Evolutionary conservation across 1,140 invertebrate genomes (phyloP).

Genomic region (Luehdorfia chinensis): DNA sequence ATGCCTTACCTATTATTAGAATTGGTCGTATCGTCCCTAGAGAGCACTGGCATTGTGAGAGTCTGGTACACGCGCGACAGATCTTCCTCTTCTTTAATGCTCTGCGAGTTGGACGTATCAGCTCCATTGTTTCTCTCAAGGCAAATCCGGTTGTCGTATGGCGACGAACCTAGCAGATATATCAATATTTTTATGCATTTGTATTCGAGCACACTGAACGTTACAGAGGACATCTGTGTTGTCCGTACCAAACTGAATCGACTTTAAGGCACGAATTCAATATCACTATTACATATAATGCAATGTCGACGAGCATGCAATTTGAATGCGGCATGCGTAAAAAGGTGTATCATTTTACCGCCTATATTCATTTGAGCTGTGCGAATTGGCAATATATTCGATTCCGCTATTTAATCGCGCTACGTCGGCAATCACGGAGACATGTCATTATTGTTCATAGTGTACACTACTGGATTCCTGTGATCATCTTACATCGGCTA

Average conservation of each 20-base stretch:
- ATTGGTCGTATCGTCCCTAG: constrained; percentile 39
- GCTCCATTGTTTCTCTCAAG: constrained; percentile 37
- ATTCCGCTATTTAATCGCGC: constrained; percentile 5
- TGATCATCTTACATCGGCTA: not conserved
- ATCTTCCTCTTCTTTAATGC: constrained; percentile 47
- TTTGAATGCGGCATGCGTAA: not conserved
- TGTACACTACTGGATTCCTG: not conserved
- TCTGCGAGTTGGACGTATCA: constrained; percentile 37
- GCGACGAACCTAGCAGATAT: constrained; percentile 32
- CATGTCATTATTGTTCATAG: not conserved
- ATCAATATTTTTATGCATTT: not conserved
- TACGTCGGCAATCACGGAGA: not conserved
- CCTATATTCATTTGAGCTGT: not conserved
- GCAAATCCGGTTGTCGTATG: constrained; percentile 49
- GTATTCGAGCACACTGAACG: not conserved
- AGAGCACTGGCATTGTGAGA: constrained; percentile 36
- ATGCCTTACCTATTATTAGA: constrained; percentile 40
- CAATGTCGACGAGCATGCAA: no score
- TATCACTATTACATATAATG: not conserved
- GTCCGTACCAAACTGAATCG: not conserved
- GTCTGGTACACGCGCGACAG: constrained; percentile 58
- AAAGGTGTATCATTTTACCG: not conserved
- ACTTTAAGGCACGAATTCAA: not conserved
- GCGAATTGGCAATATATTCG: not conserved
- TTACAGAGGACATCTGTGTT: not conserved